Evolutionary conservation across 2,888 invertebrate species (phyloP), one percentile per base, ranked within the genome.

Genomic region (Byasa hedistus): DNA sequence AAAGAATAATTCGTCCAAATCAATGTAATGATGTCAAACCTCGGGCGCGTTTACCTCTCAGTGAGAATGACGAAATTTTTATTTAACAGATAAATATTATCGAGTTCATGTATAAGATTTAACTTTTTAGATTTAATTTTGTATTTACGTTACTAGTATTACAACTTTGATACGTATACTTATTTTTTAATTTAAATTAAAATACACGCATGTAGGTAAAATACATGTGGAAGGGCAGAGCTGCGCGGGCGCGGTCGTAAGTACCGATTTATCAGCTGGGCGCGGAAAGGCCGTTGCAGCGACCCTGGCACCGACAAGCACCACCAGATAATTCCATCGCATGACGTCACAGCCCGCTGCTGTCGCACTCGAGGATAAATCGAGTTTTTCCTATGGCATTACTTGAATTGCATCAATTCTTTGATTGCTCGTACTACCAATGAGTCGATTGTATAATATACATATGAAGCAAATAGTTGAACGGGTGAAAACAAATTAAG

Each of bases 231-330:
- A 59, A 58, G 54, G 64, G 58, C 56, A 57, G 27, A 75, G 72
- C 65, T 80, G 85, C 84, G 82, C 82, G 75, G 71, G 82, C 82
- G 83, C 82, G 73, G 75, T 77, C 75, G 78, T 78, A 80, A 83
- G 76, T 81, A 81, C 80, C 70, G 73, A 73, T 80, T 84, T 86
- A 86, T 84, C 84, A 79, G 76, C 75, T 76, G 77, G 81, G 82
- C 76, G 81, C 83, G 83, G 82, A 83, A 79, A 83, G 84, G 80
- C 81, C 81, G 78, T 76, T 71, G 72, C 70, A 70, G 73, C 79
- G 79, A 78, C 81, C 82, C 84, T 84, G 86, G 84, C 77, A 86
- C 87, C 81, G 82, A 82, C 83, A 82, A 83, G 84, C 79, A 87
- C 85, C 79, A 75, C 76, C 73, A 83, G 83, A 84, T 84, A 83